A percentile compares a stretch with the other conserved stretches of the same genome.
These are phyloP conservation scores for Calameuta filiformis DNA, from an alignment of 2,888 invertebrate species.

Conservation along the genomic window DNA sequence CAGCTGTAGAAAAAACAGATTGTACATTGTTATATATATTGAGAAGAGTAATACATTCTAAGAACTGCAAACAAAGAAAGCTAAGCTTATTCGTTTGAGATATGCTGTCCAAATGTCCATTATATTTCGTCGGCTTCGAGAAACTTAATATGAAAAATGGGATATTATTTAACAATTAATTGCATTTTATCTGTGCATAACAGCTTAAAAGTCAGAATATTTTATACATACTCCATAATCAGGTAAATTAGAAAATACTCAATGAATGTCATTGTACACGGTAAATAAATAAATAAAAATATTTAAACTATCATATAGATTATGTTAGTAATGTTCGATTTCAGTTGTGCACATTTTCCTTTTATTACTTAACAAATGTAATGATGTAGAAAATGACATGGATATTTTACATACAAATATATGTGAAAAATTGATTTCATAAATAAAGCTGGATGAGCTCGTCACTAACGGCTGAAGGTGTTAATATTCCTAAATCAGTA, in stretches of 20 bases:
- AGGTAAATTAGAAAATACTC: conserved; percentile 24
- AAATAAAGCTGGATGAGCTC: conserved; percentile 96
- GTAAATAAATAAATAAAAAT: conserved; percentile 19
- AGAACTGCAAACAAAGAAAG: not conserved
- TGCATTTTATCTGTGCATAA: not conserved
- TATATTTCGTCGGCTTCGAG: not conserved
- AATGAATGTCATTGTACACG: conserved; percentile 24
- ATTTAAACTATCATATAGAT: conserved; percentile 7
- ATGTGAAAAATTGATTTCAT: conserved; percentile 65
- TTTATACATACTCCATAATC: not conserved
- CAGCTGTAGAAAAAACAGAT: conserved; percentile 1
- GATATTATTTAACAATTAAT: not conserved
- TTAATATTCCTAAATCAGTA: conserved; percentile 95
- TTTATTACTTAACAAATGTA: not conserved
- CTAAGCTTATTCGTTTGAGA: not conserved
- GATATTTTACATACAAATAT: conserved; percentile 5
- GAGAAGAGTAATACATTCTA: not conserved
- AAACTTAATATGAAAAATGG: not conserved
- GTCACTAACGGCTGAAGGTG: conserved; percentile 97
- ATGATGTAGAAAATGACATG: not conserved
- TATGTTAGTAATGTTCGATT: conserved; percentile 8
- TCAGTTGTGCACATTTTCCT: not conserved
- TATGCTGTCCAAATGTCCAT: not conserved
- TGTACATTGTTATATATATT: conserved; percentile 16
- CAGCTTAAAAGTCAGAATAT: not conserved